Base-by-base conservation (phyloP, 2,888 invertebrate genomes). In the Amitus sp. region DNA sequence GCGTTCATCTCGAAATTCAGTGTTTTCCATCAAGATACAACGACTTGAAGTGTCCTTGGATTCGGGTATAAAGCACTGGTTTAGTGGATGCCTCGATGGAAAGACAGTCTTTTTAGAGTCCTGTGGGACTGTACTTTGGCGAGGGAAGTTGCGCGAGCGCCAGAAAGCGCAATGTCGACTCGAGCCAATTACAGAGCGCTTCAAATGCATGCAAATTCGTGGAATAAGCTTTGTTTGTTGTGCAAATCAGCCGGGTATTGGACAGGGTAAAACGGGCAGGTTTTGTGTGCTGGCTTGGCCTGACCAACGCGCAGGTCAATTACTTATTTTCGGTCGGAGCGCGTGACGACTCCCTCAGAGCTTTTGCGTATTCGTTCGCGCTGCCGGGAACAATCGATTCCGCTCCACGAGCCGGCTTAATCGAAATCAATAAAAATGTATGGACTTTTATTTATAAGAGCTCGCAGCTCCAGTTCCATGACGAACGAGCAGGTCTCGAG, bases 151-250 rank as follows among this genome's bases (percentile, higher is more conserved):
- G 45, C 47, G 59, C 47, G 65, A 49, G 66, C 56, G 67, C 59
- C 68, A 67, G 70, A 71, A 71, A 65, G 71, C 68, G 68, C 71
- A 68, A 67, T 68, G 70, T 66, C 66, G 71, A 66, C 71, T 67
- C 70, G 60, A 75, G 74, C 80, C 80, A 82, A 82, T 82, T 82
- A 82, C 79, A 82, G 76, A 76, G 78, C 76, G 80, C 82, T 82
- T 82, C 82, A 82, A 82, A 82, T 81, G 80, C 79, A 82, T 82
- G 82, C 82, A 82, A 82, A 82, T 82, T 79, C 77, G 71, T 73
- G 73, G 80, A 80, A 80, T 79, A 79, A 81, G 81, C 80, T 82
- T 82, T 82, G 82, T 82, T 82, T 82, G 81, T 82, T 80, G 81
- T 81, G 81, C 80, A 82, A 82, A 81, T 81, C 80, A 80, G 80